Percentiles rank a stretch among this genome's conserved stretches.
Conservation (phyloP, 1,140 invertebrate genomes). For the Calliphora vicina region DNA sequence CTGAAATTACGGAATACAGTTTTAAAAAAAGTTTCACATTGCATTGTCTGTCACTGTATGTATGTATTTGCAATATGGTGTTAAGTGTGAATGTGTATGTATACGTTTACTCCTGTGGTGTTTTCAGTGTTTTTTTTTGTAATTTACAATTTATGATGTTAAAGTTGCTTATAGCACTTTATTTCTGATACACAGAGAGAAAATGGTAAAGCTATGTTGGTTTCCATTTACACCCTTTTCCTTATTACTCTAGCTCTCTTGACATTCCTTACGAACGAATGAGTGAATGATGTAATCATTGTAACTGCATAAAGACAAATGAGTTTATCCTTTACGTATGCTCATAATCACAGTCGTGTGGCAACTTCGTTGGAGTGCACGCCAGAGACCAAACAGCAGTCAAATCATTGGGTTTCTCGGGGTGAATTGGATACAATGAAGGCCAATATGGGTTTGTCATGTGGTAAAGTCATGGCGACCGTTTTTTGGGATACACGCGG, state of each 20-base stretch:
- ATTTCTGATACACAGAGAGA: neutral
- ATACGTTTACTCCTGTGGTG: neutral
- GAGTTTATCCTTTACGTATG: too few relatives aligned
- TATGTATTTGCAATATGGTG: neutral
- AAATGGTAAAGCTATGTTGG: neutral
- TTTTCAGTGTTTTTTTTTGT: neutral
- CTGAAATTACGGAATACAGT: too few relatives aligned
- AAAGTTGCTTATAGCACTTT: neutral
- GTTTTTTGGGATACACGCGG: too few relatives aligned
- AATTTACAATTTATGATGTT: neutral
- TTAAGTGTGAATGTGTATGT: neutral
- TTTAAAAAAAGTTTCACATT: too few relatives aligned
- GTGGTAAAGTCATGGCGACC: too few relatives aligned
- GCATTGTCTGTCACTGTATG: neutral
- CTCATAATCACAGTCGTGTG: too few relatives aligned
- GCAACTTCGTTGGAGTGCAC: too few relatives aligned
- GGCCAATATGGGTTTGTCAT: too few relatives aligned
- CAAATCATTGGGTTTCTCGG: too few relatives aligned
- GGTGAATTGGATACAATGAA: too few relatives aligned
- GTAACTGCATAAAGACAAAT: neutral
- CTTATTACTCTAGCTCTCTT: neutral
- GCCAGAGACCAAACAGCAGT: too few relatives aligned
- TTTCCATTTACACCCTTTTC: neutral
- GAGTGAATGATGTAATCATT: neutral
- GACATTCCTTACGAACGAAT: neutral